These are phyloP conservation scores for Mesoclemmys tuberculata DNA, from an alignment of 2,113 vertebrate species.

Conservation along the genomic window DNA sequence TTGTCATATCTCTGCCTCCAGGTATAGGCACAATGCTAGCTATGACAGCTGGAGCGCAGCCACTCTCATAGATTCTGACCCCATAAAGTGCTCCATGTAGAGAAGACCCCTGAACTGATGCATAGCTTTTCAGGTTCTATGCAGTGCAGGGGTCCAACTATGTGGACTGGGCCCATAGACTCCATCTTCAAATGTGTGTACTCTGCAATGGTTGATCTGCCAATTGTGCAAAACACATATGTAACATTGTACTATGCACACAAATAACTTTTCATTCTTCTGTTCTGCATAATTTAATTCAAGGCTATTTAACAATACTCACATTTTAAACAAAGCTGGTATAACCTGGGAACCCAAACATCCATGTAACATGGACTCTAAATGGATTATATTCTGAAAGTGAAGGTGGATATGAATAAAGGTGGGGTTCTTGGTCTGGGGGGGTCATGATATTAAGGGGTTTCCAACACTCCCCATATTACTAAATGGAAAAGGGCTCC, in stretches of 20 bases:
- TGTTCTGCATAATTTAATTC: not conserved
- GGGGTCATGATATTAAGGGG: not conserved
- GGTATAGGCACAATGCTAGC: slow-evolving; percentile 31
- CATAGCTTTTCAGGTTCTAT: not conserved
- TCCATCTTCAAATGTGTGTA: not conserved
- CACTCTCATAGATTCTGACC: slow-evolving; percentile 22
- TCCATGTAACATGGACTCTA: not conserved
- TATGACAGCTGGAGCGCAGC: slow-evolving; percentile 34
- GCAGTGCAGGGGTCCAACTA: not conserved
- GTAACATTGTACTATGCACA: not conserved
- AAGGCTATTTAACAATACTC: not conserved
- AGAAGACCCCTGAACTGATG: slow-evolving; percentile 12
- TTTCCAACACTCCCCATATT: not conserved
- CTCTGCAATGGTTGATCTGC: not conserved
- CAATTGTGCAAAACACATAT: not conserved
- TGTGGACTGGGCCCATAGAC: not conserved
- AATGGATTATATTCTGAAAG: not conserved
- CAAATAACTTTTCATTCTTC: not conserved
- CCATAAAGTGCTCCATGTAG: not conserved
- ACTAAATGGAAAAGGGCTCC: not conserved
- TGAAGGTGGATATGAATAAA: not conserved
- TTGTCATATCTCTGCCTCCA: slow-evolving; percentile 24
- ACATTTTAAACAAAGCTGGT: not conserved
- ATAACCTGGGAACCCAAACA: not conserved
- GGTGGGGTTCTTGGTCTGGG: not conserved